Evolutionary conservation across 1,140 invertebrate species (phyloP).

Genomic region (Trichoplusia ni): DNA sequence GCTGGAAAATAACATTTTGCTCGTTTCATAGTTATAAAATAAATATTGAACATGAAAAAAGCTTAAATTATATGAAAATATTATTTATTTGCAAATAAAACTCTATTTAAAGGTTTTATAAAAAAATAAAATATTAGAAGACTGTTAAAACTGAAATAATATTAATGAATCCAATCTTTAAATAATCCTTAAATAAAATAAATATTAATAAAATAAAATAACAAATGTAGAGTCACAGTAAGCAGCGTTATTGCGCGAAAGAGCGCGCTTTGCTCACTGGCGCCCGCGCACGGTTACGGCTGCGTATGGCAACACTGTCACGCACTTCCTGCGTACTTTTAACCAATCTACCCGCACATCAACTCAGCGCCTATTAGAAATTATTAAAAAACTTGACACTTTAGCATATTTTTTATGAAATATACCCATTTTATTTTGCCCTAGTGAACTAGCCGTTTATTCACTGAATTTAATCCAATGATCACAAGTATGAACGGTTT

Average conservation of each 20-base stretch:
- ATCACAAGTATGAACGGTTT: neutral
- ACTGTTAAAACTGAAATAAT: neutral
- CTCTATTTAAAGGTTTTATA: no score
- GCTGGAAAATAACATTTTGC: constrained; percentile 3
- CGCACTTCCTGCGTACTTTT: constrained; percentile 63
- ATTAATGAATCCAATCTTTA: neutral
- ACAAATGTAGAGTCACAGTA: neutral
- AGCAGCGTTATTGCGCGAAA: neutral
- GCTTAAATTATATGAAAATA: neutral
- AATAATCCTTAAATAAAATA: neutral
- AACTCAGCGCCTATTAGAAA: constrained; percentile 73
- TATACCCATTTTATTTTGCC: constrained; percentile 53
- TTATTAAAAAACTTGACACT: constrained; percentile 70
- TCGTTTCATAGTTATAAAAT: neutral
- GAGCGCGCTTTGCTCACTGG: constrained; percentile 23
- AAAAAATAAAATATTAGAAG: neutral
- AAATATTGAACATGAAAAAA: neutral
- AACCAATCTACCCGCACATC: constrained; percentile 55
- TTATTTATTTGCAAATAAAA: neutral
- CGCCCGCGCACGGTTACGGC: constrained; percentile 52
- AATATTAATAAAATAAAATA: neutral
- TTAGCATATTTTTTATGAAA: constrained; percentile 54
- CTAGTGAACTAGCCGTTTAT: constrained; percentile 25
- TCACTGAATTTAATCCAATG: neutral
- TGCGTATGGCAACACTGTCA: constrained; percentile 72